Evolutionary conservation across 2,113 vertebrate species (phyloP).

Genomic region (Panthera leo): DNA sequence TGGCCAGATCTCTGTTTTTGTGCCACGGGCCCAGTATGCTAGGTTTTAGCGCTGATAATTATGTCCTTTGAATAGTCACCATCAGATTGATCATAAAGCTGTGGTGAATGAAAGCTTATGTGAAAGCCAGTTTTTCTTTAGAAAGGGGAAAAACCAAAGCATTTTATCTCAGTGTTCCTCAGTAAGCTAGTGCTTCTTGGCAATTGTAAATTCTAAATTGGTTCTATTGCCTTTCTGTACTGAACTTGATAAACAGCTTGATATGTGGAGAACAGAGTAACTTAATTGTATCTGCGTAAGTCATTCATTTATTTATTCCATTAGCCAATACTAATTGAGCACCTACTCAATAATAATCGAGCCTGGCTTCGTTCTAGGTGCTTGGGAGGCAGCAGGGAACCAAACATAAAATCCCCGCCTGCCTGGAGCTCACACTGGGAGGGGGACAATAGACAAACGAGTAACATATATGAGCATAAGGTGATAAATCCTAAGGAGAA

Average conservation of each 20-base stretch:
- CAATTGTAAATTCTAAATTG: background rate
- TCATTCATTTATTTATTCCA: background rate
- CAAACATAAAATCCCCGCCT: background rate
- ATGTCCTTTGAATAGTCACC: background rate
- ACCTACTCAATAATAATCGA: background rate
- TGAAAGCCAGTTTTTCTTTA: background rate
- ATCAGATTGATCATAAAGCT: background rate
- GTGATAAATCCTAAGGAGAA: background rate
- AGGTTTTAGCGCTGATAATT: background rate
- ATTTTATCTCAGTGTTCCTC: background rate
- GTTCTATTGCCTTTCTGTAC: constrained; percentile 1
- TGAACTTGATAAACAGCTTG: background rate
- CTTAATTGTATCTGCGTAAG: background rate
- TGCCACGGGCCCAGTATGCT: background rate
- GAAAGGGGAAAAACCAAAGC: background rate
- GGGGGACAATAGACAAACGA: background rate
- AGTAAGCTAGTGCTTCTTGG: background rate
- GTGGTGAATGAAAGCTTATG: background rate
- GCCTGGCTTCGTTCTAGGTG: background rate
- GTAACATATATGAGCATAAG: background rate
- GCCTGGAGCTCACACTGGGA: background rate
- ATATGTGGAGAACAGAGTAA: background rate
- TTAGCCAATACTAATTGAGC: background rate
- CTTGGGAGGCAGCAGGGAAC: background rate
- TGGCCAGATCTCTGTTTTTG: background rate